Evolutionary conservation across 1,140 invertebrate genomes (phyloP), one percentile per base, ranked within the genome.

Genomic region (Philotrypesis tridentata): DNA sequence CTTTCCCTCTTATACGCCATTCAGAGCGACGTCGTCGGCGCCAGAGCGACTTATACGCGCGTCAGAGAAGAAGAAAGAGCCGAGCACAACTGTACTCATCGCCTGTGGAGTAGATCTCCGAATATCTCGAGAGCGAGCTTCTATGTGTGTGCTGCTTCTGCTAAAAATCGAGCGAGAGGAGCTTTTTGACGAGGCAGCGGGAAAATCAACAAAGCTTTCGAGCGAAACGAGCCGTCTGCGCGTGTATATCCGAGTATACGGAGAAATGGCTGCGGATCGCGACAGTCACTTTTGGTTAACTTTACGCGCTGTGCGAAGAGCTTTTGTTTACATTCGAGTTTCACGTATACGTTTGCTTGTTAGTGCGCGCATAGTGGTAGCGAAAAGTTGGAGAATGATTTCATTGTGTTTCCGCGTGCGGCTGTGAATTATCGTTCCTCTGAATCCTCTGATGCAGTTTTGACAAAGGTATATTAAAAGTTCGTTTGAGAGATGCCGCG

Each of bases 121-220:
- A 77, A 77, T n/a, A n/a, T 77, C 55, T 63, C 25, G 43, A 23
- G n/a, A 31, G 25, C 4, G 14, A 14, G n/a, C n/a, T n/a, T n/a
- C n/a, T n/a, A n/a, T n/a, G n/a, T n/a, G n/a, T n/a, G n/a, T 63
- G 29, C 33, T n/a, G 31, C 74, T 29, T 29, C 27, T 61, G 27
- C 12, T 8, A 63, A 75, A 75, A 75, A 63, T 75, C 27, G 29
- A 75, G 25, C 9, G n/a, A 75, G 31, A 63, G 31, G 9, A 9
- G 14, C 31, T 33, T 14, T 25, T n/a, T n/a, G n/a, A n/a, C 21
- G 29, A 9, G 23, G 43, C 67, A 77, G 63, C 27, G 17, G 11
- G 33, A 67, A 67, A 43, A 67, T 67, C 23, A 65, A 40, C 37
- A 65, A 65, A 27, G 14, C 12, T 0, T 55, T 7, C 17, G 75